These are phyloP conservation scores for Drepana falcataria DNA, from an alignment of 2,888 invertebrate species.

Conservation along the genomic window DNA sequence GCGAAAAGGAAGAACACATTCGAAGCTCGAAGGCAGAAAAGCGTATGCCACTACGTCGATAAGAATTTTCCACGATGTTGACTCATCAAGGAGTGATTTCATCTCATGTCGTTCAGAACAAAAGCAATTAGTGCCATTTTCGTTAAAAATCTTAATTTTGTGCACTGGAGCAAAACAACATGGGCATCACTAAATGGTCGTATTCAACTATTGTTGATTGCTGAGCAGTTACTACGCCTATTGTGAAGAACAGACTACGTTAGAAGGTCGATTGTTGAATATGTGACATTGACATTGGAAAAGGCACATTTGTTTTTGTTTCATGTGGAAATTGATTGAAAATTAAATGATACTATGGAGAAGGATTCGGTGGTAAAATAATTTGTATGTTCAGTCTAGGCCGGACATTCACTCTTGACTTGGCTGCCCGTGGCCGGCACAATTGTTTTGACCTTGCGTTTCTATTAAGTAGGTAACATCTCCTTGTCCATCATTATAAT, in stretches of 20 bases:
- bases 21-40: too few relatives aligned
- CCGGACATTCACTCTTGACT: not conserved
- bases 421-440: conserved; percentile 34
- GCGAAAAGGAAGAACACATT: too few relatives aligned
- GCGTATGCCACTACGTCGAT: not conserved
- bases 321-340: too few relatives aligned
- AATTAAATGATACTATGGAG: too few relatives aligned
- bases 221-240: too few relatives aligned
- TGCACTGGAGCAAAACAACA: too few relatives aligned
- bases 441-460: conserved; percentile 67
- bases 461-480: conserved; percentile 39
- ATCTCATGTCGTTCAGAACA: not conserved
- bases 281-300: conserved; percentile 4
- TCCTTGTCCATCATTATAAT: conserved; percentile 5
- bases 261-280: not conserved
- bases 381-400: too few relatives aligned
- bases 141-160: too few relatives aligned
- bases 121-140: not conserved
- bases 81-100: not conserved
- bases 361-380: too few relatives aligned
- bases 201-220: not conserved
- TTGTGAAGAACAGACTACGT: not conserved
- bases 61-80: not conserved
- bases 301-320: not conserved
- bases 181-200: not conserved